Evolutionary conservation across 2,113 vertebrate genomes (phyloP).

Genomic region (Vulpes lagopus): DNA sequence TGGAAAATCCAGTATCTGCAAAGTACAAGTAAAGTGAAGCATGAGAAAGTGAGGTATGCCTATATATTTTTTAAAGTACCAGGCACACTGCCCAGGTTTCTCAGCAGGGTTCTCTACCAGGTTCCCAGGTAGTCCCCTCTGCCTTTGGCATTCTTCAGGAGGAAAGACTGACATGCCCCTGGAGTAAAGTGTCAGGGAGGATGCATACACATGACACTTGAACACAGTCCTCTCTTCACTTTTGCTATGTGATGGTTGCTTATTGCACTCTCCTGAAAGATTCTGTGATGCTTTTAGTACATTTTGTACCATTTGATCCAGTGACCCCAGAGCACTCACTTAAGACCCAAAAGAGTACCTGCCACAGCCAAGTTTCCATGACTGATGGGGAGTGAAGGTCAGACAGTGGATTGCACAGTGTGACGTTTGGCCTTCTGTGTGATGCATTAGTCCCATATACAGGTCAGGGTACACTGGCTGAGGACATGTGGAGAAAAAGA

Average conservation of each 20-base stretch:
- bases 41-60: neutral
- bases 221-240: neutral
- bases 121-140: neutral
- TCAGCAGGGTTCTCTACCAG: neutral
- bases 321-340: neutral
- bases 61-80: neutral
- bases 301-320: neutral
- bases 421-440: neutral
- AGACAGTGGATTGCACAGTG: neutral
- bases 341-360: neutral
- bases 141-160: neutral
- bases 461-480: neutral
- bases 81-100: neutral
- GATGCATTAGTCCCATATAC: fast-evolving
- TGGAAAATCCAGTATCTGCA: neutral
- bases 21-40: neutral
- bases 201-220: neutral
- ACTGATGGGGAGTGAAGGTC: neutral
- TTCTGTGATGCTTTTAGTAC: neutral
- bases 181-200: neutral
- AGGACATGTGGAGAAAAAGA: neutral
- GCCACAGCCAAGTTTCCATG: neutral
- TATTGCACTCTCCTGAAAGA: neutral
- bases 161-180: no score
- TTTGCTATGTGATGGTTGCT: neutral